phyloP scores from a whole-genome alignment of 2,113 vertebrate species.

The Zingel zingel region DNA sequence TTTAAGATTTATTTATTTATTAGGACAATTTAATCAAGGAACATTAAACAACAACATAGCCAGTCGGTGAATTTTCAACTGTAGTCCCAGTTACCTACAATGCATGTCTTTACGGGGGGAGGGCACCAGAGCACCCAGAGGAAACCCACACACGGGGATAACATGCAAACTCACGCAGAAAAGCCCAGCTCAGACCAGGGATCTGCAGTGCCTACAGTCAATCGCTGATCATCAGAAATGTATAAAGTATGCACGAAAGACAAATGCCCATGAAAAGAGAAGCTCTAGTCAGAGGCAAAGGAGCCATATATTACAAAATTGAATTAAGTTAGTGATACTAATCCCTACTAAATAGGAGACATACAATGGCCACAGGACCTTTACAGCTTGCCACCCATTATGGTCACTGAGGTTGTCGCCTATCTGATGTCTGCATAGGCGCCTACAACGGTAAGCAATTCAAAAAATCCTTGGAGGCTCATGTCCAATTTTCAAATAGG shows the following conservation, averaged over 20 bases:
- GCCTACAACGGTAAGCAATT: not conserved
- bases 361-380: not conserved
- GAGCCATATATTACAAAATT: not conserved
- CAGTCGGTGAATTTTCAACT: too few species aligned
- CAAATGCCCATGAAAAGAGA: not conserved
- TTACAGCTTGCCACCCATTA: not conserved
- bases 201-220: not conserved
- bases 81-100: too few species aligned
- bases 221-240: not conserved
- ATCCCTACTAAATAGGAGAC: not conserved
- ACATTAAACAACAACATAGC: too few species aligned
- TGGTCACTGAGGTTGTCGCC: not conserved
- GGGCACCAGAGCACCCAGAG: too few species aligned
- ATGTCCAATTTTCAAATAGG: not conserved
- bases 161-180: too few species aligned
- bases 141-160: too few species aligned
- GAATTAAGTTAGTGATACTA: not conserved
- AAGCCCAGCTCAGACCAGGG: too few species aligned
- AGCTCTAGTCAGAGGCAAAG: not conserved
- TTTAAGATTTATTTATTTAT: too few species aligned
- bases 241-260: not conserved
- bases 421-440: not conserved
- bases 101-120: too few species aligned
- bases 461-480: not conserved
- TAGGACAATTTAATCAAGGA: too few species aligned